These are phyloP conservation scores for Acanthisitta chloris DNA, from an alignment of 2,113 vertebrate species.

Conservation along the genomic window DNA sequence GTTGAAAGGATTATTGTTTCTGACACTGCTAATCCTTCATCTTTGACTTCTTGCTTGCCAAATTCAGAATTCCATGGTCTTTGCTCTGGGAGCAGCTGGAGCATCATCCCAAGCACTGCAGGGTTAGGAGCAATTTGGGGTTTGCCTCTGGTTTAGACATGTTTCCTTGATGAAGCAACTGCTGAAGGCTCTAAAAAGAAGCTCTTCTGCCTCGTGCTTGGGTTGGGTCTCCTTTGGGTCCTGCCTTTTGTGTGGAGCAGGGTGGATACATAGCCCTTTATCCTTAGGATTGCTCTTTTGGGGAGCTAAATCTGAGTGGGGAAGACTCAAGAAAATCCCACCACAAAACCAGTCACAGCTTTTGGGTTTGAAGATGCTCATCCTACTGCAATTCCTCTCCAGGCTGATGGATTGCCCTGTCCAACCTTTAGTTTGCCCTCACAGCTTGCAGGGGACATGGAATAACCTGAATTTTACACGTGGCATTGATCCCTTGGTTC, in stretches of 20 bases:
- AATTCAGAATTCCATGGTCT: not conserved
- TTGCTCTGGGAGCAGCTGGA: not conserved
- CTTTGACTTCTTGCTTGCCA: not conserved
- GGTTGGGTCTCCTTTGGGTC: not conserved
- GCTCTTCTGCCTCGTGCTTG: not conserved
- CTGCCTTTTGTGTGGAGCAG: not conserved
- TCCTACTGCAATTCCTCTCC: fast-evolving
- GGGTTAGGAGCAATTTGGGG: not conserved
- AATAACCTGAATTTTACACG: not conserved
- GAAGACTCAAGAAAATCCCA: too few relatives aligned
- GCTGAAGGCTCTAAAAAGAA: not conserved
- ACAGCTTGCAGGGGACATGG: fast-evolving
- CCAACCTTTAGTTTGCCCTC: not conserved
- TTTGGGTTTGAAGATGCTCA: fast-evolving
- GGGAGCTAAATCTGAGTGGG: not conserved
- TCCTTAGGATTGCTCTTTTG: not conserved
- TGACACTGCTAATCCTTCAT: not conserved
- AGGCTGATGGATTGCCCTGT: not conserved
- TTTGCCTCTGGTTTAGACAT: not conserved
- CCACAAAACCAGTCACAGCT: too few relatives aligned
- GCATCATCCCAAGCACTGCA: not conserved
- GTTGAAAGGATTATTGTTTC: constrained; percentile 30
- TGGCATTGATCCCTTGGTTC: fast-evolving
- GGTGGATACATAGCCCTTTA: fast-evolving
- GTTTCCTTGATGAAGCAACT: not conserved